Percentiles rank a stretch among this genome's conserved stretches.
Evolutionary conservation across 2,113 vertebrate species (phyloP).

Genomic region (Centropristis striata): DNA sequence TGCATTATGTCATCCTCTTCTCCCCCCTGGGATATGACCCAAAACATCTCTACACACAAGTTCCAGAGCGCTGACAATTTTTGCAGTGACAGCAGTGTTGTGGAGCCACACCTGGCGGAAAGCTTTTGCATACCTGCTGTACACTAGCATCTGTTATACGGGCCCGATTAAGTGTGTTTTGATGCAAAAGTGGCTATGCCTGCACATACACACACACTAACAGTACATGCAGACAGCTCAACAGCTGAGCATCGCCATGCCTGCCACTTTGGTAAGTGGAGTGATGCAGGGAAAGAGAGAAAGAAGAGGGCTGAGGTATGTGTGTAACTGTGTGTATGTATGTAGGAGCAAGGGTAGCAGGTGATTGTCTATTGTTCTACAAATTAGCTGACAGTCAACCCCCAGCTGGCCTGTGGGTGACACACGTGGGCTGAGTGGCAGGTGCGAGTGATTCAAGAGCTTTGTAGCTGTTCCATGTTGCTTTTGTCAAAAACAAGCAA

Average conservation of each 20-base stretch:
- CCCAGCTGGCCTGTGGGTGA: slow-evolving; percentile 43
- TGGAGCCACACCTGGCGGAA: slow-evolving; percentile 65
- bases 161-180: slow-evolving; percentile 43
- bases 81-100: slow-evolving; percentile 70
- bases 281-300: slow-evolving; percentile 10
- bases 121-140: slow-evolving; percentile 52
- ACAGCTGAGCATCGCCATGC: slow-evolving; percentile 23
- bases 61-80: slow-evolving; percentile 49
- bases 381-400: slow-evolving; percentile 70
- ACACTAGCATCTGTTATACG: slow-evolving; percentile 58
- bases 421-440: slow-evolving; percentile 70
- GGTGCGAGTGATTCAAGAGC: slow-evolving; percentile 67
- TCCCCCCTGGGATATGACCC: slow-evolving; percentile 58
- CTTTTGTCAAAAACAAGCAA: slow-evolving; percentile 60
- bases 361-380: slow-evolving; percentile 71
- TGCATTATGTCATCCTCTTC: slow-evolving; percentile 55
- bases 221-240: not conserved
- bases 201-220: not conserved
- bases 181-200: slow-evolving; percentile 39
- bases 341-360: slow-evolving; percentile 27
- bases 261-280: slow-evolving; percentile 52
- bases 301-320: not conserved
- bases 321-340: not conserved
- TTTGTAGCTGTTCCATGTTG: slow-evolving; percentile 30
- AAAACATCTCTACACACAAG: slow-evolving; percentile 60